Conservation (phyloP, 2,797 vertebrate species). For the Huso huso region DNA sequence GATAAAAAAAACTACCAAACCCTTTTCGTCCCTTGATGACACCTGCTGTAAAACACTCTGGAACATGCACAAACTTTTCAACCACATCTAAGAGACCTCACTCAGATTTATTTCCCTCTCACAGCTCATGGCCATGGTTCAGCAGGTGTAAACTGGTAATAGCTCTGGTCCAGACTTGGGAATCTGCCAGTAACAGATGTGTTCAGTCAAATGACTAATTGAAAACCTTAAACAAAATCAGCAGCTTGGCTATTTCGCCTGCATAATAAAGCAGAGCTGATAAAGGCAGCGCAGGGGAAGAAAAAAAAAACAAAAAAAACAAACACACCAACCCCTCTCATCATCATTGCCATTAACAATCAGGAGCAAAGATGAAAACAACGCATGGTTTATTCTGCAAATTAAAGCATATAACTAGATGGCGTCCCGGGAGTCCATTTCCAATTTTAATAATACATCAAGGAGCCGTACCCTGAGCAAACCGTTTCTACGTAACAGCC, state of each 20-base stretch:
- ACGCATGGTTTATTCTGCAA: slow-evolving; percentile 99
- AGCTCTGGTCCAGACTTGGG: slow-evolving; percentile 76
- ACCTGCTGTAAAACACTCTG: slow-evolving; percentile 40
- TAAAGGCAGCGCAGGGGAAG: slow-evolving; percentile 59
- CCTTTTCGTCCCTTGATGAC: slow-evolving; percentile 31
- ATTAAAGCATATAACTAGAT: slow-evolving; percentile 99
- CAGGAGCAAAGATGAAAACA: slow-evolving; percentile 99
- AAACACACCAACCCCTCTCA: slow-evolving; percentile 71
- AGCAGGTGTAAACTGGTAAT: slow-evolving; percentile 77
- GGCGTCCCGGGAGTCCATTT: slow-evolving; percentile 97
- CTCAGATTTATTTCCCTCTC: slow-evolving; percentile 72
- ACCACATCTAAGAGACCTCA: slow-evolving; percentile 76
- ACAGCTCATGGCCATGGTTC: slow-evolving; percentile 64
- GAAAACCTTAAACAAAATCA: slow-evolving; percentile 99
- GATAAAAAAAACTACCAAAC: background rate
- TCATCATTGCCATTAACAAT: slow-evolving; percentile 98
- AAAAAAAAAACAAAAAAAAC: slow-evolving; percentile 23
- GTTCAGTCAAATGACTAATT: slow-evolving; percentile 99
- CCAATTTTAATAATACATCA: slow-evolving; percentile 99
- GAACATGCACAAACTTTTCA: slow-evolving; percentile 46
- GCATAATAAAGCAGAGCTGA: slow-evolving; percentile 91
- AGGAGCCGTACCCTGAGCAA: slow-evolving; percentile 86
- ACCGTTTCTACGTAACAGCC: slow-evolving; percentile 86
- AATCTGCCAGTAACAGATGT: slow-evolving; percentile 95
- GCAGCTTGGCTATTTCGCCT: slow-evolving; percentile 92